These are phyloP conservation scores for Drosophila heteroneura DNA, from an alignment of 2,888 invertebrate genomes.

Conservation along the genomic window DNA sequence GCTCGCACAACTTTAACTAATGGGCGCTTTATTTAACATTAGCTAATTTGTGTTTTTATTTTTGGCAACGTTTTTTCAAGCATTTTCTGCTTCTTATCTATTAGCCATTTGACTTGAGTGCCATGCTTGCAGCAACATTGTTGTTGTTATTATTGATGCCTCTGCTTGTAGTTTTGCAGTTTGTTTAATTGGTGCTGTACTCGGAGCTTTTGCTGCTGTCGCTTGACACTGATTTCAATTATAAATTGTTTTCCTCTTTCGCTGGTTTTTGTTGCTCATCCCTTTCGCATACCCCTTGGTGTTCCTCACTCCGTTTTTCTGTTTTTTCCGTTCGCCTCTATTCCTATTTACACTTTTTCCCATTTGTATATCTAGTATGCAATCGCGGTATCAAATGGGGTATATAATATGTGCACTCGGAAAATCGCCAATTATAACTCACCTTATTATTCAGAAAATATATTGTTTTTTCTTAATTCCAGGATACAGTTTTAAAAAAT, in stretches of 20 bases:
- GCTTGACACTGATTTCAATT: slow-evolving; percentile 77
- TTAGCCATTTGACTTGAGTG: slow-evolving; percentile 60
- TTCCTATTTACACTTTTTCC: slow-evolving; percentile 4
- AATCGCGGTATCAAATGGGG: not conserved
- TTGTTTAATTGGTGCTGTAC: not conserved
- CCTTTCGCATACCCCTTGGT: slow-evolving; percentile 14
- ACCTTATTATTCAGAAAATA: not conserved
- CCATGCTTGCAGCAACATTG: slow-evolving; percentile 34
- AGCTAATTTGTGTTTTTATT: slow-evolving; percentile 69
- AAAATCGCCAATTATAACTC: not conserved
- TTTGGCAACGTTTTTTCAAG: slow-evolving; percentile 6
- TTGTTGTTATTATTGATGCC: slow-evolving; percentile 6
- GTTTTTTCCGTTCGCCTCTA: slow-evolving; percentile 6
- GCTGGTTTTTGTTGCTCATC: slow-evolving; percentile 14
- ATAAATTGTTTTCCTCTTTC: slow-evolving; percentile 64
- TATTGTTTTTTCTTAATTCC: not conserved
- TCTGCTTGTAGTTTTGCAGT: slow-evolving; percentile 3
- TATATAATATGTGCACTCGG: not conserved
- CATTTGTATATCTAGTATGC: slow-evolving; percentile 5
- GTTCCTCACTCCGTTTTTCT: slow-evolving; percentile 7
- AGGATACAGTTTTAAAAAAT: not conserved
- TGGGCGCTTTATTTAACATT: slow-evolving; percentile 71
- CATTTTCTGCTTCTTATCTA: slow-evolving; percentile 14
- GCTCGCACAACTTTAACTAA: slow-evolving; percentile 43
- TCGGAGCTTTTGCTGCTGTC: slow-evolving; percentile 2